Conservation (phyloP, 1,140 invertebrate genomes). For the Oryzaephilus surinamensis region DNA sequence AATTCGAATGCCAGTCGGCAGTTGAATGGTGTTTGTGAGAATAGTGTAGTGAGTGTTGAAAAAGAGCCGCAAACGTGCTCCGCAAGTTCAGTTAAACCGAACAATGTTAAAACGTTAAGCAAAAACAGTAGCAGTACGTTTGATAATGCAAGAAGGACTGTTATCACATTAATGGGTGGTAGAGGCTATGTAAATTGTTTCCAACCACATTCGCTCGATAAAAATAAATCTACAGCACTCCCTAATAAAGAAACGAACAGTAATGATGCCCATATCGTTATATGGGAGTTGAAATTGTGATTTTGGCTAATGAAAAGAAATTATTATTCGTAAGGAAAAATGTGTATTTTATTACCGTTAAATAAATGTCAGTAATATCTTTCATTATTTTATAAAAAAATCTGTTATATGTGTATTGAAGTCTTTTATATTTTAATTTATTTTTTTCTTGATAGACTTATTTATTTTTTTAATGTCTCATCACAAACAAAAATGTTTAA, state of each 20-base stretch:
- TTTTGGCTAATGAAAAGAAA: conserved; percentile 14
- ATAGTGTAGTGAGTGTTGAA: conserved; percentile 6
- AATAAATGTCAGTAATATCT: too few species aligned
- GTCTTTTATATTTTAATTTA: not conserved
- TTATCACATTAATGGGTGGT: conserved; percentile 78
- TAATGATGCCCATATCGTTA: conserved; percentile 74
- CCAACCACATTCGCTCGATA: conserved; percentile 49
- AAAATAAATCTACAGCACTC: conserved; percentile 29
- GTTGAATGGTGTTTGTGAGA: conserved; percentile 26
- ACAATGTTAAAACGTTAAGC: conserved; percentile 26
- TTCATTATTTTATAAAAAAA: not conserved
- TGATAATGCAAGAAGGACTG: conserved; percentile 53
- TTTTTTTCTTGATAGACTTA: conserved; percentile 9
- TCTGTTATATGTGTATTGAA: too few species aligned
- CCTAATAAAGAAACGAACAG: conserved; percentile 49
- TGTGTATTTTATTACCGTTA: too few species aligned
- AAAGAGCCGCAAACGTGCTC: not conserved
- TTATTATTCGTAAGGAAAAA: conserved; percentile 4
- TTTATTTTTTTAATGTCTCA: conserved; percentile 10
- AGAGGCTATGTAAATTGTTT: conserved; percentile 78
- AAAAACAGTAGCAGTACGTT: conserved; percentile 29
- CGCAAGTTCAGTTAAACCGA: conserved; percentile 16
- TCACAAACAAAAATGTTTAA: conserved; percentile 9
- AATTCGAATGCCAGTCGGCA: conserved; percentile 55
- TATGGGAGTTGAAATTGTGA: conserved; percentile 87